phyloP scores from a whole-genome alignment of 2,797 vertebrate species.

The Cirrhinus mrigala region DNA sequence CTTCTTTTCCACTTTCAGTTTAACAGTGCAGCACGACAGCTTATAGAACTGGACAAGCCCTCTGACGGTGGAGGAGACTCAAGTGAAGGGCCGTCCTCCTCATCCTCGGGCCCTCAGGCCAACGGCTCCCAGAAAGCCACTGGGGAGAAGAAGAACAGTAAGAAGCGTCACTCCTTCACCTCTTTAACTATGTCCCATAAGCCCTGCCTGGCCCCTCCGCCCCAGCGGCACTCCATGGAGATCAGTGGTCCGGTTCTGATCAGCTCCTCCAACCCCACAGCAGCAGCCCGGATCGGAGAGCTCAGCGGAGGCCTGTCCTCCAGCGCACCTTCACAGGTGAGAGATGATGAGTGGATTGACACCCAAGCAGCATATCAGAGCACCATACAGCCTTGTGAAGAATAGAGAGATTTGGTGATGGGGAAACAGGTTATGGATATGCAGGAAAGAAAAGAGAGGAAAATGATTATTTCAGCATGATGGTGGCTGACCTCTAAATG shows the following conservation, averaged over 20 bases:
- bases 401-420: constrained; percentile 14
- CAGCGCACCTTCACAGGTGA: constrained; percentile 97
- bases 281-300: constrained; percentile 94
- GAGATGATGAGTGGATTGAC: constrained; percentile 31
- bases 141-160: constrained; percentile 97
- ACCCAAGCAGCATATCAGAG: background rate
- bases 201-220: constrained; percentile 88
- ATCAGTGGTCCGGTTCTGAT: constrained; percentile 99
- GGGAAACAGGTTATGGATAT: background rate
- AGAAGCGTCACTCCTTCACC: constrained; percentile 98
- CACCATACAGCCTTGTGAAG: background rate
- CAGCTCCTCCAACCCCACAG: constrained; percentile 97
- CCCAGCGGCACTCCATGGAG: constrained; percentile 98
- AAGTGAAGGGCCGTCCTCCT: constrained; percentile 85
- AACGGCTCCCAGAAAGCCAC: constrained; percentile 84
- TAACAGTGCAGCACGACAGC: constrained; percentile 92
- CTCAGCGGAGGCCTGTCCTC: constrained; percentile 94
- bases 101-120: constrained; percentile 80
- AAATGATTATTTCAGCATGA: constrained; percentile 23
- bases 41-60: constrained; percentile 96
- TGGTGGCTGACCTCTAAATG: constrained; percentile 33
- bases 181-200: constrained; percentile 99
- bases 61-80: constrained; percentile 81
- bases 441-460: background rate
- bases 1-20: constrained; percentile 78